Evolutionary conservation across 2,113 vertebrate genomes (phyloP), one percentile per base, ranked within the genome.

Genomic region (Tenebrosternarchus preto): DNA sequence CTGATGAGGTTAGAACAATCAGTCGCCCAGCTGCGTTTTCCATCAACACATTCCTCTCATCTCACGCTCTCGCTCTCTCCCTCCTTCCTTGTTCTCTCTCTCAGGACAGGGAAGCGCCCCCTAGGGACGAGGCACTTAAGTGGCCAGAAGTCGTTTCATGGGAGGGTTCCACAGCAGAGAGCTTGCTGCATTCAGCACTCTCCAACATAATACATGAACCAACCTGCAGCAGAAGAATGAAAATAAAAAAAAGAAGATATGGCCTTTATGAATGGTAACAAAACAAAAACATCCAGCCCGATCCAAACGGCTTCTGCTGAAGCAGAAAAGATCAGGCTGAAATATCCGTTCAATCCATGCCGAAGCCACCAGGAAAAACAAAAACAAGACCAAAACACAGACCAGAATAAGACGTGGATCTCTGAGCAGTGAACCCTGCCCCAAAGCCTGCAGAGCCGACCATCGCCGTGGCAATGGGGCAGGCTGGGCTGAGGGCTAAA

Each of bases 11-110:
- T 92, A 90, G 90, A 92, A 91, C 90, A 93, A 94, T 93, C 90
- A 90, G 89, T 90, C 88, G 85, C 91, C 92, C 92, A 93, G 92
- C 92, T 93, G 92, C 90, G 90, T 91, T 92, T 94, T 93, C 91
- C 91, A 93, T 93, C 92, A 92, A 92, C 92, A 92, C 93, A 93
- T 93, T 93, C 93, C 92, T 92, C 90, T 91, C 89, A 90, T 88
- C 92, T 92, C 92, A 92, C 88, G 90, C 90, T 91, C 88, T 88
- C 63, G 50, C 50, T 64, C 88, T 88, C 90, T 90, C 89, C 85
- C 19, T 22, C 60, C 67, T 64, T 46, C 70, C 90, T 88, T 89
- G 91, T 89, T 81, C 87, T 31, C 56, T 24, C 56, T 73, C 75
- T 57, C 61, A 50, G 43, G 43, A 50, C 43, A 12, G 43, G 43